Conservation (phyloP, 2,888 invertebrate genomes). For the Drosophila trichaetosa region DNA sequence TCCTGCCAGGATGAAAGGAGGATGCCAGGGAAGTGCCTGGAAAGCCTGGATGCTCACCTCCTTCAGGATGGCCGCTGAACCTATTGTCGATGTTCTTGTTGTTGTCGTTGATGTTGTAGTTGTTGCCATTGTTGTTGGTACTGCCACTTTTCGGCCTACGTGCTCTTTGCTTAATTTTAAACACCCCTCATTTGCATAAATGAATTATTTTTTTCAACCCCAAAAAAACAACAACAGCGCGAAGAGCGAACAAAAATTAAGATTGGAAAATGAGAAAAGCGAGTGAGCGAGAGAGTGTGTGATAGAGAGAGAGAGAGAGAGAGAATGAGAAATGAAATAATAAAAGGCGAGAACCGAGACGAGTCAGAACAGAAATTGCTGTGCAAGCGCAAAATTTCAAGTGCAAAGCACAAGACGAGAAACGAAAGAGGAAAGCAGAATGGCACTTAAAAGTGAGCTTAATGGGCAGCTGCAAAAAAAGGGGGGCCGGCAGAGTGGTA, state of each 20-base stretch:
- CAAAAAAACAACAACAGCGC: slow-evolving; percentile 50
- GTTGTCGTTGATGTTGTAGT: slow-evolving; percentile 17
- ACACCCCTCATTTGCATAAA: slow-evolving; percentile 83
- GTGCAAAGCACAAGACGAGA: slow-evolving; percentile 47
- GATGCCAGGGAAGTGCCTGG: neutral
- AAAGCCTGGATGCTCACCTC: slow-evolving; percentile 57
- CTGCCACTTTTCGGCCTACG: slow-evolving; percentile 75
- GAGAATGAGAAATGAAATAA: slow-evolving; percentile 66
- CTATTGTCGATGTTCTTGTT: slow-evolving; percentile 26
- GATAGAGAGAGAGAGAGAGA: slow-evolving; percentile 1
- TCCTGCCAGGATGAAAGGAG: slow-evolving; percentile 23
- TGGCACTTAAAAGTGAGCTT: slow-evolving; percentile 76
- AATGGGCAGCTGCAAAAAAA: slow-evolving; percentile 57
- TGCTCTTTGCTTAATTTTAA: slow-evolving; percentile 80
- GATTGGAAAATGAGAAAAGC: slow-evolving; percentile 68
- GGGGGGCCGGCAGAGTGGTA: neutral
- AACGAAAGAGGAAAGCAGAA: slow-evolving; percentile 40
- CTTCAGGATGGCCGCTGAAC: slow-evolving; percentile 65
- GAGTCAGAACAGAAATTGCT: slow-evolving; percentile 56
- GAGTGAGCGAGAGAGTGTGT: neutral
- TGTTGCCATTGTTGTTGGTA: slow-evolving; percentile 31
- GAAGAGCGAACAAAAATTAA: slow-evolving; percentile 67
- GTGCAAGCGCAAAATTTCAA: slow-evolving; percentile 75
- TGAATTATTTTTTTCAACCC: slow-evolving; percentile 83
- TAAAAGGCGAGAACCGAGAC: slow-evolving; percentile 48